phyloP scores from a whole-genome alignment of 2,113 vertebrate species.

The Plectropomus leopardus region DNA sequence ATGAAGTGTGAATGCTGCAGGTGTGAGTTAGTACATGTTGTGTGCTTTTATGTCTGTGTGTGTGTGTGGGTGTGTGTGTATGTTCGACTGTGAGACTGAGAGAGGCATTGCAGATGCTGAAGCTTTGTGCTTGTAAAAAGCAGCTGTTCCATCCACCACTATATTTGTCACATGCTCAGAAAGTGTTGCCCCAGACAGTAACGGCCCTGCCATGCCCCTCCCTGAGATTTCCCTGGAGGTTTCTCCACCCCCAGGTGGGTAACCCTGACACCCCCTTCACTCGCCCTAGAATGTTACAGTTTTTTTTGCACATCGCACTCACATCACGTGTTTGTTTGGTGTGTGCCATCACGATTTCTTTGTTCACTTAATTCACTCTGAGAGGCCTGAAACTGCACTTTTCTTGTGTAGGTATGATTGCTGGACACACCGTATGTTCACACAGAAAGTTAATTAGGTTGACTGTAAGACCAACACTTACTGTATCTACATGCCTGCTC shows the following conservation, averaged over 20 bases:
- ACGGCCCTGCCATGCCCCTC: constrained; percentile 61
- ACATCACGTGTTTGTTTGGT: constrained; percentile 77
- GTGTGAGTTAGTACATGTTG: constrained; percentile 31
- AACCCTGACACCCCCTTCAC: constrained; percentile 45
- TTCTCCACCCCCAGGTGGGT: constrained; percentile 86
- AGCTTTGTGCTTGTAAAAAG: constrained; percentile 78
- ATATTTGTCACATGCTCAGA: constrained; percentile 87
- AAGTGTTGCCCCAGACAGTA: constrained; percentile 83
- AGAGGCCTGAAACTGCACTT: constrained; percentile 66
- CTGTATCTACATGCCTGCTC: constrained; percentile 14
- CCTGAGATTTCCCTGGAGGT: constrained; percentile 84
- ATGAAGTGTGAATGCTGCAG: constrained; percentile 36
- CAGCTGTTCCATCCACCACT: constrained; percentile 79
- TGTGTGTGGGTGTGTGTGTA: constrained; percentile 15
- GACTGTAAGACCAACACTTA: constrained; percentile 43
- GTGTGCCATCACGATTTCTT: constrained; percentile 64
- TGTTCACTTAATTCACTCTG: constrained; percentile 56
- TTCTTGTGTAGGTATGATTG: constrained; percentile 54
- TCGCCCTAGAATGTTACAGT: constrained; percentile 45
- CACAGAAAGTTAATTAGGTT: constrained; percentile 20
- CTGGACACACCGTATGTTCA: constrained; percentile 28
- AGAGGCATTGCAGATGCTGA: constrained; percentile 64
- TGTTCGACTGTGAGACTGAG: constrained; percentile 32
- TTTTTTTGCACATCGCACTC: constrained; percentile 67
- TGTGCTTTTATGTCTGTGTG: constrained; percentile 29